Conservation (phyloP, 2,113 vertebrate species). For the Perca flavescens region DNA sequence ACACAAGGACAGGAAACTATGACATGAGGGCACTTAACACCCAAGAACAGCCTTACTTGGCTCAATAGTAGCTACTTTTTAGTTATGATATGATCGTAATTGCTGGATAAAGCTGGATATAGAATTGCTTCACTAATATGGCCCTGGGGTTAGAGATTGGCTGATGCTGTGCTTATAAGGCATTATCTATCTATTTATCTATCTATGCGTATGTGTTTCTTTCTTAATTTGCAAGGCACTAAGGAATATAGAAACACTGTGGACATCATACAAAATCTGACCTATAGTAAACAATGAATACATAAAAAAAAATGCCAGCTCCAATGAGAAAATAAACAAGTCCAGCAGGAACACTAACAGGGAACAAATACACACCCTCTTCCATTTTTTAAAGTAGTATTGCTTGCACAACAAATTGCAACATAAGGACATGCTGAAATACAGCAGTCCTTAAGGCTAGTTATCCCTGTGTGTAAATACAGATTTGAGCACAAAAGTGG, state of each 20-base stretch:
- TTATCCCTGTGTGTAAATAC: conserved; percentile 21
- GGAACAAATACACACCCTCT: conserved; percentile 12
- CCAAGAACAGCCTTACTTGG: background rate
- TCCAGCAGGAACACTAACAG: background rate
- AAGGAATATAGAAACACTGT: background rate
- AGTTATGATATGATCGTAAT: background rate
- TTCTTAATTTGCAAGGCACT: background rate
- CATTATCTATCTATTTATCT: conserved; percentile 11
- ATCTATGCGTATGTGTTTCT: background rate
- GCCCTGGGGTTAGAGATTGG: conserved; percentile 1
- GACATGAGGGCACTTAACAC: conserved; percentile 27
- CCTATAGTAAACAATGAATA: background rate
- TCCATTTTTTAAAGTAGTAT: background rate
- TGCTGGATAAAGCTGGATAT: background rate
- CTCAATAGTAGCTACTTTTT: background rate
- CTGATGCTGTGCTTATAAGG: conserved; percentile 1
- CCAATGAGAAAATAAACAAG: conserved; percentile 14
- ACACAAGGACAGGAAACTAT: conserved; percentile 21
- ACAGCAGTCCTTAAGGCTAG: conserved; percentile 18
- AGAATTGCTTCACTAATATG: conserved; percentile 12
- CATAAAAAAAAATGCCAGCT: background rate
- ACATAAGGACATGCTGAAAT: conserved; percentile 20
- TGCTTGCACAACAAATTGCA: conserved; percentile 2
- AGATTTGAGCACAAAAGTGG: conserved; percentile 26
- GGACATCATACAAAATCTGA: background rate